A percentile compares a stretch with the other conserved stretches of the same genome.
phyloP scores from a whole-genome alignment of 1,140 invertebrate species.

The Magallana ariakensis region DNA sequence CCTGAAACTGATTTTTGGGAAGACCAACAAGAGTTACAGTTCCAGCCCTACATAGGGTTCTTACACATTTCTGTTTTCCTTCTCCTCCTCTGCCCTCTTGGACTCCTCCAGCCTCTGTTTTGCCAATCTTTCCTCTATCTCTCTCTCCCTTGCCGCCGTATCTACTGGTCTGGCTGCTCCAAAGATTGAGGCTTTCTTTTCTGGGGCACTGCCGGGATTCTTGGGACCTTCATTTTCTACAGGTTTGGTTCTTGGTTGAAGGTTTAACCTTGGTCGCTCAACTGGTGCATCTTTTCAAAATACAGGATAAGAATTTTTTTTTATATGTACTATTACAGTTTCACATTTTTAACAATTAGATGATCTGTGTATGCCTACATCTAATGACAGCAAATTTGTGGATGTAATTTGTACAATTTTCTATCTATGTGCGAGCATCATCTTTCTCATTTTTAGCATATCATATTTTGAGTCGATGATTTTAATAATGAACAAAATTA shows the following conservation, averaged over 20 bases:
- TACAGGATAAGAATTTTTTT: neutral
- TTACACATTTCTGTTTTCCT: conserved; percentile 63
- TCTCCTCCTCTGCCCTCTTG: conserved; percentile 63
- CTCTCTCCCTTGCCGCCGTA: conserved; percentile 88
- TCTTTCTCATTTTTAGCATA: no score
- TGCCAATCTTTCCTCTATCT: conserved; percentile 83
- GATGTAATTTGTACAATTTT: no score
- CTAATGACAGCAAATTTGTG: no score
- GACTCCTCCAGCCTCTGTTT: conserved; percentile 77
- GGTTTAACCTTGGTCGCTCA: conserved; percentile 86
- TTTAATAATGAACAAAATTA: no score
- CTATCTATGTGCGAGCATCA: no score
- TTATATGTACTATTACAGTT: neutral
- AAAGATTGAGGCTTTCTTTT: conserved; percentile 69
- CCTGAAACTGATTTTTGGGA: no score
- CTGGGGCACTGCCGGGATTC: neutral
- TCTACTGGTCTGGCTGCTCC: conserved; percentile 96
- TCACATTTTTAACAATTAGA: neutral
- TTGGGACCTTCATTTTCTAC: conserved; percentile 80
- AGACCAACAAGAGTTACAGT: no score
- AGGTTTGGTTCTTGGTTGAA: conserved; percentile 88
- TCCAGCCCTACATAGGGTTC: neutral
- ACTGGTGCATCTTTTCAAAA: conserved; percentile 73
- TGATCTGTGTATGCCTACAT: no score
- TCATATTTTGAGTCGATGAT: no score